Conservation (phyloP, 2,113 vertebrate species). For the Gobius niger region DNA sequence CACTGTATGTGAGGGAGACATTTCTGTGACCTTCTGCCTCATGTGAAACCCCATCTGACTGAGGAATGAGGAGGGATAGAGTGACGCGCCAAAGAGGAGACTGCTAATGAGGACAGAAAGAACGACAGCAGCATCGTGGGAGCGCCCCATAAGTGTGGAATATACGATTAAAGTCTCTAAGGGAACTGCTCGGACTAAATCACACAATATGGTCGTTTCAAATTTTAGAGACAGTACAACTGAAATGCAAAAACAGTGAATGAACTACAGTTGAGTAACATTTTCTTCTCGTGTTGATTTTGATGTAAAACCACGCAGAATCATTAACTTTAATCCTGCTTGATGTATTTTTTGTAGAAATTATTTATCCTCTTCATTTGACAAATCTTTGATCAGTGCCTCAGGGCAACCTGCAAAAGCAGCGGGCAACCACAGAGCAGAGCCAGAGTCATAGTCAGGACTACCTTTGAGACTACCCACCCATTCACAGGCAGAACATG, state of each 20-base stretch:
- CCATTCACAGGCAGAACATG: too few species aligned
- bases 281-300: background rate
- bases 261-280: background rate
- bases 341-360: too few species aligned
- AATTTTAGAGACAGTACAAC: background rate
- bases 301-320: too few species aligned
- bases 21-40: slow-evolving; percentile 73
- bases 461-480: too few species aligned
- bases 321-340: too few species aligned
- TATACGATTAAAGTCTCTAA: slow-evolving; percentile 60
- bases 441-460: too few species aligned
- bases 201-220: background rate
- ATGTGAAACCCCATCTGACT: slow-evolving; percentile 69
- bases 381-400: too few species aligned
- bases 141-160: slow-evolving; percentile 41
- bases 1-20: slow-evolving; percentile 58
- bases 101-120: slow-evolving; percentile 66
- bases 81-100: slow-evolving; percentile 63
- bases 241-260: background rate
- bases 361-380: too few species aligned
- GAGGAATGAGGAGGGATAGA: slow-evolving; percentile 70
- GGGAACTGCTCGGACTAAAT: slow-evolving; percentile 23
- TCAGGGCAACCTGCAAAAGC: too few species aligned
- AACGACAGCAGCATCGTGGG: slow-evolving; percentile 28
- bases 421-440: too few species aligned